Base-by-base conservation (phyloP, 2,888 invertebrate species). In the Hemaris fuciformis region DNA sequence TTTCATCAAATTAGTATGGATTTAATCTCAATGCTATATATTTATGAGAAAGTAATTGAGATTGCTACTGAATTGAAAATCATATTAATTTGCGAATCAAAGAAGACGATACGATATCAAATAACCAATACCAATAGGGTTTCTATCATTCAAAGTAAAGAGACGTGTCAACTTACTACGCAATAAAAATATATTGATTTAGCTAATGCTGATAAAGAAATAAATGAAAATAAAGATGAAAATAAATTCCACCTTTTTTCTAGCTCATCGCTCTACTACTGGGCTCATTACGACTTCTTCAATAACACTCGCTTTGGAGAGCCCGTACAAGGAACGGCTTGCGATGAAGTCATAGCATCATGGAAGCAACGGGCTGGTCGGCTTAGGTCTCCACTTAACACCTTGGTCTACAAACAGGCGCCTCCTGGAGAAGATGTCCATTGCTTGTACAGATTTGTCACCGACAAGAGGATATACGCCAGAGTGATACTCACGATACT, bases 271-370 rank as follows among this genome's bases (percentile, higher is more conserved):
- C 93, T 98, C 13, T 98, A 98, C 87, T 98, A 98, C 83, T 98
- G 98, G 98, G 98, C 98, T 0, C 98, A 98, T 81, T 98, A 98
- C 79, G 98, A 98, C 79, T 98, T 98, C 92, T 98, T 98, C 89
- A 98, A 98, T 84, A 97, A 97, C 76, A 97, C 97, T 0, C 95
- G 96, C 59, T 96, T 96, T 68, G 98, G 98, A 0, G 97, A 96
- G 67, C 95, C 96, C 0, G 96, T 98, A 0, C 94, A 94, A 0
- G 96, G 95, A 20, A 97, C 97, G 0, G 94, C 95, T 3, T 98
- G 98, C 80, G 98, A 98, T 76, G 97, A 98, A 81, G 95, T 96
- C 1, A 97, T 98, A 80, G 95, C 96, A 8, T 96, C 97, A 0
- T 98, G 97, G 97, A 95, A 95, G 73, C 94, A 95, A 64, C 93